Base-by-base conservation (phyloP, 1,140 invertebrate genomes). In the Ceratina calcarata region DNA sequence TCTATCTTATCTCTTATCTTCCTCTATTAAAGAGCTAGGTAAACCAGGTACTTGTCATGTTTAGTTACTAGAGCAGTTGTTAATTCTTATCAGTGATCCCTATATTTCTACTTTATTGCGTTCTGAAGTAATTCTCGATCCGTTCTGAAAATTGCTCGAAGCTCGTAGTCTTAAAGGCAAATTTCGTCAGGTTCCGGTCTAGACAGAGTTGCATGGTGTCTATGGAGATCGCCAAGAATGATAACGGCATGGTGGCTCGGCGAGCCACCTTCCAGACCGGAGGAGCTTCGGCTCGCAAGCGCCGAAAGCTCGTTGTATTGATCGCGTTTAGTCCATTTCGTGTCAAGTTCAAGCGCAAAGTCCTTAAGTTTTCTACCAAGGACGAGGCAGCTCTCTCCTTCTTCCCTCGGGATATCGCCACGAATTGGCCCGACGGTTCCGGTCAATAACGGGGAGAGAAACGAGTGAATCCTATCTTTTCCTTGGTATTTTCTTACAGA, bases 301-400 rank as follows among this genome's bases (percentile, higher is more conserved):
- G 90, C 90, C 84, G 87, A 89, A 90, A 90, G 87, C 88, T 82
- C 80, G 89, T 45, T 45, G 37, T 92, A 92, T 92, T 91, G 91
- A 92, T 92, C 91, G 91, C 75, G 76, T 67, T 84, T 87, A 85
- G 80, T 64, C 86, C 88, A 90, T 91, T 91, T 92, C 87, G 91
- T 89, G 88, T 91, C 91, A 92, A 92, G 91, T 92, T 92, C 91
- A 92, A 91, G 89, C 88, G 80, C 88, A 88, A 88, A 88, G 82
- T 81, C 78, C 57, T 58, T 62, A 67, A 82, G 82, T 60, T 72
- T 83, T 64, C 66, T 66, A 53, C 64, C 64, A 82, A 82, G 65
- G 57, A 82, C 57, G 55, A 72, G 67, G 2, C 51, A 64, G 37
- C 51, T 69, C 62, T 80, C 75, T 13, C 45, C 65, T 61, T 60